Conservation (phyloP, 2,797 vertebrate species). For the Scomberomorus guttatus region DNA sequence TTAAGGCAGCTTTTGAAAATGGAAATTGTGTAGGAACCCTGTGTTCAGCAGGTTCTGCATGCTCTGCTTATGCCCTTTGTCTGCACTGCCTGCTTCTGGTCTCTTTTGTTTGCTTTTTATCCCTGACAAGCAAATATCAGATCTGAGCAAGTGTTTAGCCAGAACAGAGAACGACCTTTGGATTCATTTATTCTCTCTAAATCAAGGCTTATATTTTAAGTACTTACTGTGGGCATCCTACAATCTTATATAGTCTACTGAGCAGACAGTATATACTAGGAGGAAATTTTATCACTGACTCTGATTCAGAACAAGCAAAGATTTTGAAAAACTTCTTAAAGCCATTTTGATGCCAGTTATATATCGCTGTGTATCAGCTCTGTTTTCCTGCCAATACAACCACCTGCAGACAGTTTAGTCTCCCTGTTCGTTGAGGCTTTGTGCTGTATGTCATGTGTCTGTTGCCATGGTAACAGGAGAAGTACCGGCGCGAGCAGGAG, state of each 20-base stretch:
- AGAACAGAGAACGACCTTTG: background rate
- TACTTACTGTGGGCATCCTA: background rate
- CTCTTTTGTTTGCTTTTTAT: constrained; percentile 49
- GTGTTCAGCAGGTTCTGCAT: constrained; percentile 38
- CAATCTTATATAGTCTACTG: background rate
- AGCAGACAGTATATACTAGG: background rate
- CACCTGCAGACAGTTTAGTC: constrained; percentile 29
- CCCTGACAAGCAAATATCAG: constrained; percentile 28
- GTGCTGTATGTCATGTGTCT: constrained; percentile 66
- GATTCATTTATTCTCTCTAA: background rate
- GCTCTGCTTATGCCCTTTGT: constrained; percentile 35
- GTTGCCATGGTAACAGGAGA: constrained; percentile 89
- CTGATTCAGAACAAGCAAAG: background rate
- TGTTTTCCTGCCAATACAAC: constrained; percentile 22
- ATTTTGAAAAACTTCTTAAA: constrained; percentile 3
- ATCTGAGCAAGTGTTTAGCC: constrained; percentile 13
- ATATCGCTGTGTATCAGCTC: constrained; percentile 6
- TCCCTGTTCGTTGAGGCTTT: constrained; percentile 51
- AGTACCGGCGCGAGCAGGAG: constrained; percentile 94
- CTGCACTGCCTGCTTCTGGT: constrained; percentile 46
- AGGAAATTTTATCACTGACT: background rate
- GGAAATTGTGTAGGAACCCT: constrained; percentile 53
- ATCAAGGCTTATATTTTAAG: background rate
- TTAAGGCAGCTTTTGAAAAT: background rate
- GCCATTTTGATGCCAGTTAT: constrained; percentile 1